Evolutionary conservation across 1,140 invertebrate genomes (phyloP).

Genomic region (Drosophila punjabiensis): DNA sequence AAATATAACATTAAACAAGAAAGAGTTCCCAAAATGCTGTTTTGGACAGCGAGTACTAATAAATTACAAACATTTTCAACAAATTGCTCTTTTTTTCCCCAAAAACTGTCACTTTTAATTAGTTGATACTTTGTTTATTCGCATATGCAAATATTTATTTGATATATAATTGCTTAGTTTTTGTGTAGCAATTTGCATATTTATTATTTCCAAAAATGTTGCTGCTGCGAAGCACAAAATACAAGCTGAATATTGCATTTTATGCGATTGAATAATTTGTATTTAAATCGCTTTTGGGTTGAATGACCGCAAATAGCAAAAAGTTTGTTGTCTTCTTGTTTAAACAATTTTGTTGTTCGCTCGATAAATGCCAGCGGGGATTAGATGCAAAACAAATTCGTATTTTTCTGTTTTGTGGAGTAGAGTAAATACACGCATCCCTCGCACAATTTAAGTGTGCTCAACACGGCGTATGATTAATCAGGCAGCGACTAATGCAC

Average conservation of each 20-base stretch:
- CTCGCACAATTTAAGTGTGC: background rate
- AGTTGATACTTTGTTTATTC: slow-evolving; percentile 14
- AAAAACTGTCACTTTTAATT: slow-evolving; percentile 6
- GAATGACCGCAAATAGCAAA: slow-evolving; percentile 36
- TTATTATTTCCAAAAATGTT: slow-evolving; percentile 29
- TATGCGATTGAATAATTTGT: slow-evolving; percentile 33
- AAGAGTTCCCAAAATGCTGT: background rate
- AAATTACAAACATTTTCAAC: background rate
- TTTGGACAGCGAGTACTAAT: background rate
- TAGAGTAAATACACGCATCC: slow-evolving; percentile 7
- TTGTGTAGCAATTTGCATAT: slow-evolving; percentile 22
- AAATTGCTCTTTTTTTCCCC: background rate
- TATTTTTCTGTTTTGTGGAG: slow-evolving; percentile 18
- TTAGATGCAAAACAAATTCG: slow-evolving; percentile 44
- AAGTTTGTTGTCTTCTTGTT: slow-evolving; percentile 5
- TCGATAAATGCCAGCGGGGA: slow-evolving; percentile 41
- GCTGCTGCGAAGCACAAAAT: slow-evolving; percentile 20
- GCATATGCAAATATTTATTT: slow-evolving; percentile 18
- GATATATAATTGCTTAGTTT: slow-evolving; percentile 5
- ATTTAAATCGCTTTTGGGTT: slow-evolving; percentile 34
- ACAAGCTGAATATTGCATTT: slow-evolving; percentile 29
- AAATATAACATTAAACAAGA: background rate
- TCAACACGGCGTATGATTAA: slow-evolving; percentile 62
- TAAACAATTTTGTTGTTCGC: slow-evolving; percentile 23
- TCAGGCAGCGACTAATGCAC: slow-evolving; percentile 68